These are phyloP conservation scores for Iselma pallidipennis DNA, from an alignment of 2,888 invertebrate species.

Conservation along the genomic window DNA sequence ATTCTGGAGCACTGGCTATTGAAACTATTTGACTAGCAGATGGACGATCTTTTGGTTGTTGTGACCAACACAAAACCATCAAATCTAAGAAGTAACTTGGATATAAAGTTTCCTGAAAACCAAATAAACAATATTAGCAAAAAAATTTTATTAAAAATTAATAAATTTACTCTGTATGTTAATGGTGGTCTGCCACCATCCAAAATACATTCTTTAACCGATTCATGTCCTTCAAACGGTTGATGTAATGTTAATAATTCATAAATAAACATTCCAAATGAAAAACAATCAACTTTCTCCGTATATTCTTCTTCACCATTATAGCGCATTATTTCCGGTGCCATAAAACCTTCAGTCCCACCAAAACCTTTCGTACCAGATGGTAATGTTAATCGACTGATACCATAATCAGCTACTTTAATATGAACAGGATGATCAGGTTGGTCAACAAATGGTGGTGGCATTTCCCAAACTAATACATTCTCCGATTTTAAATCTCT, in stretches of 20 bases:
- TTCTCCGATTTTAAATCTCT: constrained; percentile 95
- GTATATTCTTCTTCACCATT: constrained; percentile 99
- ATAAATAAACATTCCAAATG: constrained; percentile 98
- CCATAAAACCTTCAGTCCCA: constrained; percentile 99
- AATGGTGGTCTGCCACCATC: constrained; percentile 93
- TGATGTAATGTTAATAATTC: constrained; percentile 91
- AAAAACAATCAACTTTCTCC: constrained; percentile 98
- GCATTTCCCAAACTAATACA: constrained; percentile 97
- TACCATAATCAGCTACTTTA: constrained; percentile 96
- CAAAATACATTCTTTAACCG: constrained; percentile 94
- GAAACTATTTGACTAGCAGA: constrained; percentile 95
- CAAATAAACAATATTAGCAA: background rate
- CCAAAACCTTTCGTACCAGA: constrained; percentile 97
- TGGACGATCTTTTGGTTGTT: constrained; percentile 82
- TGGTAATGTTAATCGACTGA: constrained; percentile 84
- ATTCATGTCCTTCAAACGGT: constrained; percentile 96
- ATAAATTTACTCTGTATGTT: constrained; percentile 70
- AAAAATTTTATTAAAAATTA: background rate
- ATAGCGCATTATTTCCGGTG: constrained; percentile 97
- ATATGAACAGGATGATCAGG: constrained; percentile 77
- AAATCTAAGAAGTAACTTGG: constrained; percentile 89
- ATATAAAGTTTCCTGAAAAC: constrained; percentile 73
- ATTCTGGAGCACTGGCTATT: constrained; percentile 90
- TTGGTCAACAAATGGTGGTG: constrained; percentile 72
- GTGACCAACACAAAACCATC: constrained; percentile 96